Conservation (phyloP, 2,797 vertebrate genomes). For the Craterocephalus amniculus region DNA sequence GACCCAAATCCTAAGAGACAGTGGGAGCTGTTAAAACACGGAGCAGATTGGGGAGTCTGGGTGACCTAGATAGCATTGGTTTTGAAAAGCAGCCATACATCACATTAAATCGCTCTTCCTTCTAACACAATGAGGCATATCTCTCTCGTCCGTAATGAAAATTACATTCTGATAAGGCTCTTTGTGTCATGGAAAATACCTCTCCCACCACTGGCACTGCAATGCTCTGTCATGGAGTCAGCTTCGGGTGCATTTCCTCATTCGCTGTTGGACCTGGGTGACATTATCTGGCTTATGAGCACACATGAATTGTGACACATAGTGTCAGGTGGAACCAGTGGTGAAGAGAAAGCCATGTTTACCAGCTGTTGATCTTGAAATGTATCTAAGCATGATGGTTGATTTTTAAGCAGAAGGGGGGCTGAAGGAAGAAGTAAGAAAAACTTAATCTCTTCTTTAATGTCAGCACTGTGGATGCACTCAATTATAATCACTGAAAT, state of each 20-base stretch:
- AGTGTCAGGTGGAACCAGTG: slow-evolving; percentile 25
- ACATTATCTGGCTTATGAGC: slow-evolving; percentile 59
- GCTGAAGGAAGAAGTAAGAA: neutral
- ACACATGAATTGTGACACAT: slow-evolving; percentile 43
- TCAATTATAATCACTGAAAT: too few species aligned
- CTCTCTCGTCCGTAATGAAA: slow-evolving; percentile 72
- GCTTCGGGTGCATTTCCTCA: slow-evolving; percentile 37
- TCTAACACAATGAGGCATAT: slow-evolving; percentile 74
- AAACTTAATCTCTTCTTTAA: too few species aligned
- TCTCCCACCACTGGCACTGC: slow-evolving; percentile 35
- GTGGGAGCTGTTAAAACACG: slow-evolving; percentile 81
- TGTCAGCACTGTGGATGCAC: too few species aligned
- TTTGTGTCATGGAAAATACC: slow-evolving; percentile 71
- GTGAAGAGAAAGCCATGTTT: slow-evolving; percentile 30
- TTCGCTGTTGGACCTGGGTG: slow-evolving; percentile 31
- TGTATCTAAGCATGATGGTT: slow-evolving; percentile 16
- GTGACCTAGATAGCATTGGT: slow-evolving; percentile 84
- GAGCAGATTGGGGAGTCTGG: slow-evolving; percentile 80
- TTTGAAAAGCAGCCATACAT: slow-evolving; percentile 77
- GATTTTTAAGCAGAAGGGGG: slow-evolving; percentile 14
- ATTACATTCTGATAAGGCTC: slow-evolving; percentile 71
- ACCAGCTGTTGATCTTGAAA: slow-evolving; percentile 49
- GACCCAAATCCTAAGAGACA: slow-evolving; percentile 86
- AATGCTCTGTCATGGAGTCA: slow-evolving; percentile 24
- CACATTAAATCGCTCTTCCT: slow-evolving; percentile 77